Base-by-base conservation (phyloP, 1,140 invertebrate genomes). In the Wiebesia pumilae region DNA sequence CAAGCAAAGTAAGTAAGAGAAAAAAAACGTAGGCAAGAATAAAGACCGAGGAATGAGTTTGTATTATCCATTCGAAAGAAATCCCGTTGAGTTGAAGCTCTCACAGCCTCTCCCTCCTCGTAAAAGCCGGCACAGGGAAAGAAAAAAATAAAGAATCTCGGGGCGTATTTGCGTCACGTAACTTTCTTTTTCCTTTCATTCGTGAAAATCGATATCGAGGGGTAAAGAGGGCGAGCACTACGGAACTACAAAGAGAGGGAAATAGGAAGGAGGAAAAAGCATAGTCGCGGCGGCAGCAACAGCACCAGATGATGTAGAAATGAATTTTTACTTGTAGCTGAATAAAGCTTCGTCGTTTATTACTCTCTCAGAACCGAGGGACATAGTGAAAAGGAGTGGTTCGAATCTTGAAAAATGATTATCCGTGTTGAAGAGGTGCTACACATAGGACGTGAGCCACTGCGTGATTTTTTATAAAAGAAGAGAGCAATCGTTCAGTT, bases 261-360 rank as follows among this genome's bases (percentile, higher is more conserved):
- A 51, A 62, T 43, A 71, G n/a, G 38, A 38, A 47, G 33, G 38
- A 51, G 82, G 43, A 80, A 71, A n/a, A 67, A 77, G 62, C 10
- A 54, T 2, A 79, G 51, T 24, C 19, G 27, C 27, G 27, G 71
- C 33, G 24, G 67, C 30, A 69, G 6, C 47, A 47, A 38, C 33
- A 43, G 67, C 30, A 69, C 12, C 47, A 47, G 84, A 65, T 40
- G 69, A 65, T 77, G n/a, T 67, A 69, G 62, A 82, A 77, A 85
- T 65, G 83, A n/a, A 88, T 85, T 35, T 35, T n/a, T 21, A 43
- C 54, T 27, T 81, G 40, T 47, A 82, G 40, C 81, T 85, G 33
- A 73, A 83, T 86, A 78, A 71, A 86, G 87, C 84, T 86, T 78
- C 75, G 83, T 75, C 75, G 84, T 88, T 86, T 88, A 88, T 86